Percentiles rank a stretch among this genome's conserved stretches.
These are phyloP conservation scores for Xyrauchen texanus DNA, from an alignment of 2,113 vertebrate species.

Conservation along the genomic window DNA sequence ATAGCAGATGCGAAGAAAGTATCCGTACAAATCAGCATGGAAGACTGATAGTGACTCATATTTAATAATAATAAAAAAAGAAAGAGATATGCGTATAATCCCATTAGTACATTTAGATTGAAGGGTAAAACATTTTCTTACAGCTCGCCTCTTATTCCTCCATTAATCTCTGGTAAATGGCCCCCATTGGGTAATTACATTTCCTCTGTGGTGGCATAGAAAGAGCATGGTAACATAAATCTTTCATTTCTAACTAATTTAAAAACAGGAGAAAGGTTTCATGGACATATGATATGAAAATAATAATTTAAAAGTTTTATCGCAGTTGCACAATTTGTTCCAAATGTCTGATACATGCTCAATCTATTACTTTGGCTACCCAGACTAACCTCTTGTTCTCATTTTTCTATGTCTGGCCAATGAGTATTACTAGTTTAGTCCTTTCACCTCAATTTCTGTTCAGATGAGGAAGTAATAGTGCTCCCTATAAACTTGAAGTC, in stretches of 20 bases:
- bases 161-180: constrained; percentile 30
- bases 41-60: no score
- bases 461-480: not conserved
- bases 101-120: not conserved
- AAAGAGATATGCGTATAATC: no score
- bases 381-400: not conserved
- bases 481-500: constrained; percentile 1
- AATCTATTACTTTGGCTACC: constrained; percentile 3
- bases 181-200: constrained; percentile 6
- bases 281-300: constrained; percentile 7
- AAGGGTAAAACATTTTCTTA: not conserved
- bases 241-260: constrained; percentile 25
- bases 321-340: no score
- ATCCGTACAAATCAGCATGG: not conserved
- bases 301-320: no score
- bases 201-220: constrained; percentile 4
- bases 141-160: not conserved
- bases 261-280: constrained; percentile 7
- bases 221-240: constrained; percentile 23
- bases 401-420: not conserved
- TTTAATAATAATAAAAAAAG: no score
- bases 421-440: constrained; percentile 6
- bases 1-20: no score
- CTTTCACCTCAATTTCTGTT: not conserved
- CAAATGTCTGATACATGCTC: not conserved